Conservation (phyloP, 2,888 invertebrate genomes). For the Diplolepis rosae region DNA sequence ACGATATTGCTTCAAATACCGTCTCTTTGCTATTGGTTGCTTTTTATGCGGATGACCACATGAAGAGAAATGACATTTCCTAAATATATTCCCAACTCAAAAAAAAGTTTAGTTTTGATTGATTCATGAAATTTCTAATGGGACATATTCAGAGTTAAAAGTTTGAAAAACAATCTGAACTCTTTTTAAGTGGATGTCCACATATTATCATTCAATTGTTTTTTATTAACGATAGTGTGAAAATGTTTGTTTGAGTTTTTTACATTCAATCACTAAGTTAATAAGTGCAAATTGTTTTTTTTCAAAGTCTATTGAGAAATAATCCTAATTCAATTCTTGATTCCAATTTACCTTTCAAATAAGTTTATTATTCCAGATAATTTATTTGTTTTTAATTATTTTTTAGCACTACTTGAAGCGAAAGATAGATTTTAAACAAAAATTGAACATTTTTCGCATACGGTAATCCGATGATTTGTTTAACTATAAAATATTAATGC, state of each 20-base stretch:
- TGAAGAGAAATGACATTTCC: too few relatives aligned
- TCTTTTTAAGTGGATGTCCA: too few relatives aligned
- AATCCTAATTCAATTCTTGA: neutral
- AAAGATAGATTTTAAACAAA: neutral
- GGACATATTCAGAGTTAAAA: too few relatives aligned
- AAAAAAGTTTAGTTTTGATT: too few relatives aligned
- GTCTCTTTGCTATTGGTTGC: neutral
- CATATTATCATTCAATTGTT: too few relatives aligned
- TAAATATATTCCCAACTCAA: too few relatives aligned
- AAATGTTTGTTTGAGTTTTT: too few relatives aligned
- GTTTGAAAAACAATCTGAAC: too few relatives aligned
- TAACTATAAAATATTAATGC: conserved; percentile 6
- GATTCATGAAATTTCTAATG: too few relatives aligned
- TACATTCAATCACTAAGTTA: neutral
- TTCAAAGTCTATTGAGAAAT: neutral
- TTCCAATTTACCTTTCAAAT: neutral
- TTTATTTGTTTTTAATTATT: too few relatives aligned
- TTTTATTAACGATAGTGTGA: neutral
- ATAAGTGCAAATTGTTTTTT: neutral
- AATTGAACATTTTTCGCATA: neutral
- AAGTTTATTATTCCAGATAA: too few relatives aligned
- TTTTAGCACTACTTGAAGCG: neutral
- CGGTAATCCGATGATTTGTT: neutral
- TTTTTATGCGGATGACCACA: too few relatives aligned
- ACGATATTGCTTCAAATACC: neutral